Evolutionary conservation across 2,888 invertebrate genomes (phyloP).

Genomic region (Xylophagus ater): DNA sequence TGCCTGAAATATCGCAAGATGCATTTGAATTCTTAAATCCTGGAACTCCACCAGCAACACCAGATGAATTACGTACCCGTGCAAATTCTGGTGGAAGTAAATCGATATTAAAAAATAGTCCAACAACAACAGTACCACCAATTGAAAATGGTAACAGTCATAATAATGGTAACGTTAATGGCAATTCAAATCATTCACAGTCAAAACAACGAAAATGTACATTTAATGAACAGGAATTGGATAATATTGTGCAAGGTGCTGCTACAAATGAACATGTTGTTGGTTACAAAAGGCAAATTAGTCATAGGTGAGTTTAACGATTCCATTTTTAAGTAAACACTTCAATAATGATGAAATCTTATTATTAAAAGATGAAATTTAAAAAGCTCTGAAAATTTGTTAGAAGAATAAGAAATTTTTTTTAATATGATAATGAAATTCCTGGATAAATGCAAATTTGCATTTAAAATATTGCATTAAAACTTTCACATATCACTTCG

Average conservation of each 20-base stretch:
- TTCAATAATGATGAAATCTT: no score
- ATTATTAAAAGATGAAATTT: no score
- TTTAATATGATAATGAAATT: no score
- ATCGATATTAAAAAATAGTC: constrained; percentile 4
- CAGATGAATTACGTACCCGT: constrained; percentile 46
- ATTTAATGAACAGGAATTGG: constrained; percentile 29
- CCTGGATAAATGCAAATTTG: no score
- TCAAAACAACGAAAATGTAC: constrained; percentile 21
- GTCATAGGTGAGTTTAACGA: constrained; percentile 33
- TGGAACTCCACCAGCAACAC: constrained; percentile 40
- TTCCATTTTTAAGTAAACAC: no score
- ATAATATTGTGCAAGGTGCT: constrained; percentile 28
- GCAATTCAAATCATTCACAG: not conserved
- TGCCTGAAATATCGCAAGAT: constrained; percentile 46
- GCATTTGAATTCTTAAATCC: constrained; percentile 47
- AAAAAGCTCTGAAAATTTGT: no score
- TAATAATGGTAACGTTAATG: not conserved
- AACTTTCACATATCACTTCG: no score
- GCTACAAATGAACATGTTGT: constrained; percentile 22
- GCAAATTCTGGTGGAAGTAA: constrained; percentile 39
- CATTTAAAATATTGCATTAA: no score
- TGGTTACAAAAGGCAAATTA: constrained; percentile 33
- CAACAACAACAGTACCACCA: not conserved
- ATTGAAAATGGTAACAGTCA: not conserved
- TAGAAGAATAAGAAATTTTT: no score